These are phyloP conservation scores for Melanotaenia trifasciata DNA, from an alignment of 2,797 vertebrate genomes.

Conservation along the genomic window DNA sequence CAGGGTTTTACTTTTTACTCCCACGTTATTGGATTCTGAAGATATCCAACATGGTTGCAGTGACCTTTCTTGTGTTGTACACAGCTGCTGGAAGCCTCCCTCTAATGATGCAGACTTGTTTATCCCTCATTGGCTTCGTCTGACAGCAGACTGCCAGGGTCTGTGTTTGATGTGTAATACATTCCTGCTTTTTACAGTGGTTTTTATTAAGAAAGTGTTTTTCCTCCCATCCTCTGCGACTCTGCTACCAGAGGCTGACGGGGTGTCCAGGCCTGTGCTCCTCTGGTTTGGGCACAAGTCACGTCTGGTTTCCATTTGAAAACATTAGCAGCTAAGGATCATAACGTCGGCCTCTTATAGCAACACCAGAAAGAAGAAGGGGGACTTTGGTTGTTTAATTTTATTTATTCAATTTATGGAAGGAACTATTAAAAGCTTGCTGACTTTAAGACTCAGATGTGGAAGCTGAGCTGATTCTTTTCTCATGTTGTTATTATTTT, in stretches of 20 bases:
- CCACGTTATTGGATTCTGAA: not conserved
- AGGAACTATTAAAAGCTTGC: slow-evolving; percentile 24
- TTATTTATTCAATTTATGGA: slow-evolving; percentile 45
- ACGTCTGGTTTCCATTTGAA: slow-evolving; percentile 75
- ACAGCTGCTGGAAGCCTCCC: slow-evolving; percentile 47
- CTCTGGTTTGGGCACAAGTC: slow-evolving; percentile 46
- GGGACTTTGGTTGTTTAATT: slow-evolving; percentile 43
- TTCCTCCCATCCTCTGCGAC: slow-evolving; percentile 38
- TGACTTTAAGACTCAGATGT: slow-evolving; percentile 16
- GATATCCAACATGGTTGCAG: slow-evolving; percentile 17
- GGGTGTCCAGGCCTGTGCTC: slow-evolving; percentile 44
- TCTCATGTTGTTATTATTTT: not conserved
- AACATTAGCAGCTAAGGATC: slow-evolving; percentile 48
- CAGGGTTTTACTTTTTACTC: not conserved
- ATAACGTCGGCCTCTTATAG: slow-evolving; percentile 40
- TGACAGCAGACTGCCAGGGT: slow-evolving; percentile 60
- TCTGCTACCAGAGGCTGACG: slow-evolving; percentile 52
- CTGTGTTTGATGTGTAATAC: slow-evolving; percentile 69
- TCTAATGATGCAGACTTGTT: slow-evolving; percentile 67
- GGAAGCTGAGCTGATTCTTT: slow-evolving; percentile 7
- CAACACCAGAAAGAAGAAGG: slow-evolving; percentile 49
- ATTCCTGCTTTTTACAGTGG: slow-evolving; percentile 64
- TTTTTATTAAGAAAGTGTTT: slow-evolving; percentile 65
- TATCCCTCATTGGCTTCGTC: slow-evolving; percentile 63
- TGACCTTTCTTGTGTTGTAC: slow-evolving; percentile 26